phyloP scores from a whole-genome alignment of 2,888 invertebrate species.

The Rotaria magnacalcarata region DNA sequence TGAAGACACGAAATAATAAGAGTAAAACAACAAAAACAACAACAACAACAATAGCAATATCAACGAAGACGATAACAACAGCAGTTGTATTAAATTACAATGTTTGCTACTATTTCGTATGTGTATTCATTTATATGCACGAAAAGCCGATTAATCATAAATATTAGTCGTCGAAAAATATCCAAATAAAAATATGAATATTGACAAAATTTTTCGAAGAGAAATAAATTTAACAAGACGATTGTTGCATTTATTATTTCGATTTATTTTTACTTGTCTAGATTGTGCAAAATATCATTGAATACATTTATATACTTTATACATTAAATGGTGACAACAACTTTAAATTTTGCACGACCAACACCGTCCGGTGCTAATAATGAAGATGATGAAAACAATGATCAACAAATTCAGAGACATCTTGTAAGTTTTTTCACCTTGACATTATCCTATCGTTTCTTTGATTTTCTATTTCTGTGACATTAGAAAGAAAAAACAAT shows the following conservation, averaged over 20 bases:
- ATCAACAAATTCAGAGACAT: not conserved
- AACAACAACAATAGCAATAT: not conserved
- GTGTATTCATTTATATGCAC: not conserved
- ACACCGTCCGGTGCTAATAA: not conserved
- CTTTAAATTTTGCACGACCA: not conserved
- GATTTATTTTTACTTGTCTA: not conserved
- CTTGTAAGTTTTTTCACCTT: not conserved
- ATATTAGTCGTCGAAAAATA: not conserved
- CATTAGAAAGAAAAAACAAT: not conserved
- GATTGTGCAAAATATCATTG: not conserved
- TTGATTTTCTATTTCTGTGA: not conserved
- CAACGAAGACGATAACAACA: not conserved
- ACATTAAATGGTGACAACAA: not conserved
- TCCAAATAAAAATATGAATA: too few species aligned
- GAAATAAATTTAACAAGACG: too few species aligned
- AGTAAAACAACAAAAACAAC: not conserved
- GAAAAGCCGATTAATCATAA: not conserved
- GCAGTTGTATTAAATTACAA: not conserved
- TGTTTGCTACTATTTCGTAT: not conserved
- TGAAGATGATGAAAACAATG: not conserved
- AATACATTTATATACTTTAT: not conserved
- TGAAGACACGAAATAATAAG: not conserved
- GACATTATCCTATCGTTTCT: not conserved
- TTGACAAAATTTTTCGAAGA: too few species aligned
- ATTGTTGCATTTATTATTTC: not conserved